Conservation (phyloP, 1,140 invertebrate species). For the Octopus bimaculoides region DNA sequence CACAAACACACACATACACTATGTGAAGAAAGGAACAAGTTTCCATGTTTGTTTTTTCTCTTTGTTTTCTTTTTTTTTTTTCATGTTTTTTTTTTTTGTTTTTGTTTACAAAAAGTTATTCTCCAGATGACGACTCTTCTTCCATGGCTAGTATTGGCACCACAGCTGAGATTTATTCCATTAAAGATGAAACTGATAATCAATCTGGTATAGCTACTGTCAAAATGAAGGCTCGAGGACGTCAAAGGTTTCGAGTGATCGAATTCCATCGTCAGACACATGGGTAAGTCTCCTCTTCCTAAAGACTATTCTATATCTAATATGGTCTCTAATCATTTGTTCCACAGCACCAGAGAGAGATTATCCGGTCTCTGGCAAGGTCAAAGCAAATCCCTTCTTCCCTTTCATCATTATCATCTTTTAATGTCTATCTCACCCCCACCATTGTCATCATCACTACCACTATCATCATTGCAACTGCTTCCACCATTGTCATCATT, state of each 20-base stretch:
- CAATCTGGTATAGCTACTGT: slow-evolving; percentile 46
- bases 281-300: slow-evolving; percentile 50
- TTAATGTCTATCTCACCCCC: too few species aligned
- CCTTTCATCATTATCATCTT: neutral
- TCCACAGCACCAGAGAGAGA: neutral
- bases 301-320: neutral
- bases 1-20: too few species aligned
- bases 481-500: too few species aligned
- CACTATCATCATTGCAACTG: too few species aligned
- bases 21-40: too few species aligned
- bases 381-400: neutral
- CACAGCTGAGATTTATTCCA: slow-evolving; percentile 73
- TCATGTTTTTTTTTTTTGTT: too few species aligned
- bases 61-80: too few species aligned
- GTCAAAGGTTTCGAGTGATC: slow-evolving; percentile 68
- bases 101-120: neutral
- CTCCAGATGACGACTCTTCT: slow-evolving; percentile 17
- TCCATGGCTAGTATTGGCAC: slow-evolving; percentile 61
- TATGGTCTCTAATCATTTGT: neutral
- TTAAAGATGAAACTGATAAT: slow-evolving; percentile 61
- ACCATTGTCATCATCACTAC: too few species aligned
- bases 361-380: neutral
- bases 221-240: slow-evolving; percentile 64
- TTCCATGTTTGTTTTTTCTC: too few species aligned
- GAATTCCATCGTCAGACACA: slow-evolving; percentile 57